These are phyloP conservation scores for Apistogramma diplotaenia DNA, from an alignment of 2,113 vertebrate species.

Conservation along the genomic window DNA sequence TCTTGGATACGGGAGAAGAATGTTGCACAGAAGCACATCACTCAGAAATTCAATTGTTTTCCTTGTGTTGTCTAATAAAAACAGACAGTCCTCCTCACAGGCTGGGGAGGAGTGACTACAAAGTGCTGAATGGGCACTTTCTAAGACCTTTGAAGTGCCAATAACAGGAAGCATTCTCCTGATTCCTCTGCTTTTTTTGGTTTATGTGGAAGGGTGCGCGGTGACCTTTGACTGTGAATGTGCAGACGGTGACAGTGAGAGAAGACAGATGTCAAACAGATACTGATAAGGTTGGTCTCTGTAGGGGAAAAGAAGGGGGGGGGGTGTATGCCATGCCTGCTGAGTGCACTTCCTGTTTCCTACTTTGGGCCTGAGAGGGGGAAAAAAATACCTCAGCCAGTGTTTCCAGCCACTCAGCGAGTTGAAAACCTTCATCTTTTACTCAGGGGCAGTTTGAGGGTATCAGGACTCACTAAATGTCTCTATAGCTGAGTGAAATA, in stretches of 20 bases:
- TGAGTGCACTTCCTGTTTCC: conserved; percentile 66
- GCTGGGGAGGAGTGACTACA: not conserved
- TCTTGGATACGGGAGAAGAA: not conserved
- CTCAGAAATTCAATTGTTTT: conserved; percentile 64
- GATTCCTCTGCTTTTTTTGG: conserved; percentile 7
- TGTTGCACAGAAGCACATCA: conserved; percentile 28
- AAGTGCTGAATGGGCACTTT: conserved; percentile 58
- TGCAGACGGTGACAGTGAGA: conserved; percentile 18
- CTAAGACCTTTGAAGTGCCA: conserved; percentile 39
- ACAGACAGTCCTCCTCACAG: not conserved
- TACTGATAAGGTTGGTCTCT: conserved; percentile 42
- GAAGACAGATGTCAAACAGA: conserved; percentile 4
- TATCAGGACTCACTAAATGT: conserved; percentile 5
- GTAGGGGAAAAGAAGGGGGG: not conserved
- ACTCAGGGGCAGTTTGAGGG: conserved; percentile 10
- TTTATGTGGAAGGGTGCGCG: conserved; percentile 38
- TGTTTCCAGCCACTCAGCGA: conserved; percentile 25
- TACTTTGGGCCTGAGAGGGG: conserved; percentile 8
- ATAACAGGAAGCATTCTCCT: conserved; percentile 31
- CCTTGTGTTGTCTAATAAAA: conserved; percentile 50
- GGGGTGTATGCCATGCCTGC: not conserved
- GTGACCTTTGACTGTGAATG: conserved; percentile 53
- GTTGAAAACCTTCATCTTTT: not conserved
- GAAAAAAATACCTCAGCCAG: not conserved
- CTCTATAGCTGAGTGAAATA: conserved; percentile 42